Evolutionary conservation across 1,140 invertebrate genomes (phyloP), one percentile per base, ranked within the genome.

Genomic region (Metopolophium dirhodum): DNA sequence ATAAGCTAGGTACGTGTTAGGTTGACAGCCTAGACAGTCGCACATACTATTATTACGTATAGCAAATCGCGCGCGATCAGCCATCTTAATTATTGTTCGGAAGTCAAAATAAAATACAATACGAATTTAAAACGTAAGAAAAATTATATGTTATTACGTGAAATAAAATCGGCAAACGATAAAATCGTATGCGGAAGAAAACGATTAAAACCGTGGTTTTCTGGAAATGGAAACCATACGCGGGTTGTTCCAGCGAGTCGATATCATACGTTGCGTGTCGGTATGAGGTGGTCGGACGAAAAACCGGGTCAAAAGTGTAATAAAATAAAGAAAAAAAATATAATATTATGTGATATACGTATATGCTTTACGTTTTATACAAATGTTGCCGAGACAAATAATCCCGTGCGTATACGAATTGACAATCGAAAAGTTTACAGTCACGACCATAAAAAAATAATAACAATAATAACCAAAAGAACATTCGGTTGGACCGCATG

Each of bases 231-330:
- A n/a, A 77, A 77, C 61, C 14, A 77, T 77, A 77, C n/a, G 61
- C 22, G 35, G 51, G 87, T 89, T 20, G 41, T 90, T 68, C 37
- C 88, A 57, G 47, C 7, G 1, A 92, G 90, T 92, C 90, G 54
- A 90, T 93, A 89, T 49, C 35, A 35, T 35, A 35, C n/a, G 85
- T 90, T 47, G 85, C 61, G 93, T 68, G 93, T 90, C 30, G 49
- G 22, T 51, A 47, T 61, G n/a, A 68, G 61, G 30, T 35, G 14
- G 30, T 37, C 35, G 49, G 45, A n/a, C 23, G 18, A 82, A 54
- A 26, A 94, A 91, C 26, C 51, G 77, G 77, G 87, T 94, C 93
- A 94, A 94, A 91, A 93, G 82, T 88, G 77, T 77, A 92, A 92
- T 92, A 92, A 83, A 92, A 92, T 83, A 83, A 51, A 68, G n/a